Evolutionary conservation across 2,113 vertebrate species (phyloP).

Genomic region (Crotalus helleri): DNA sequence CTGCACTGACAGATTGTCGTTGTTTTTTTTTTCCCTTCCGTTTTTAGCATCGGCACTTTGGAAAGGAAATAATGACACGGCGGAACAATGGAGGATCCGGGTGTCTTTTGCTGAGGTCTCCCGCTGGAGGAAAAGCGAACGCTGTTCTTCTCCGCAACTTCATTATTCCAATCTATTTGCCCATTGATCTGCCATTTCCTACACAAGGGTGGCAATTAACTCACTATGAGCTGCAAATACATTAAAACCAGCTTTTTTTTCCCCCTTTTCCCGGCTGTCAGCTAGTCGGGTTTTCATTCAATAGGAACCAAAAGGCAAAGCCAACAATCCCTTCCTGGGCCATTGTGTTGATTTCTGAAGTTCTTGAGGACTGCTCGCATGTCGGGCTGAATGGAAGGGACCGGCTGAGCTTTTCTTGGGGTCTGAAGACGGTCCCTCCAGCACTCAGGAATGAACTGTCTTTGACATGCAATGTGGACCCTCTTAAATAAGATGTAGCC

Average conservation of each 20-base stretch:
- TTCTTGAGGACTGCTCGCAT: neutral
- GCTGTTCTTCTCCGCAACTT: neutral
- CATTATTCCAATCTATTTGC: neutral
- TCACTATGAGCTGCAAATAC: neutral
- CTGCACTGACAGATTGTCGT: neutral
- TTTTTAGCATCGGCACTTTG: slow-evolving; percentile 12
- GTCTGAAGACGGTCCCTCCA: slow-evolving; percentile 14
- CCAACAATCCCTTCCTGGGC: neutral
- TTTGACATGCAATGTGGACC: neutral
- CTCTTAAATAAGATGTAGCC: slow-evolving; percentile 29
- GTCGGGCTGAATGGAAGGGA: slow-evolving; percentile 24
- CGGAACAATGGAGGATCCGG: neutral
- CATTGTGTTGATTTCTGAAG: neutral
- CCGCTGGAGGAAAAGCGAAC: neutral
- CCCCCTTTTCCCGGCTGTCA: neutral
- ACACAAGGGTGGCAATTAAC: slow-evolving; percentile 15
- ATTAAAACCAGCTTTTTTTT: neutral
- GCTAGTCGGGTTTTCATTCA: neutral
- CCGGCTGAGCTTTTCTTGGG: neutral
- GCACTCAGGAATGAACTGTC: neutral
- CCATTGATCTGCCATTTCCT: neutral
- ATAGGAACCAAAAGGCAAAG: neutral
- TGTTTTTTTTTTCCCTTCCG: neutral
- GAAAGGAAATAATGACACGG: neutral
- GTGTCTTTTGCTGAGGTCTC: neutral